phyloP scores from a whole-genome alignment of 2,797 vertebrate species.

The Anisognathus igniventris region DNA sequence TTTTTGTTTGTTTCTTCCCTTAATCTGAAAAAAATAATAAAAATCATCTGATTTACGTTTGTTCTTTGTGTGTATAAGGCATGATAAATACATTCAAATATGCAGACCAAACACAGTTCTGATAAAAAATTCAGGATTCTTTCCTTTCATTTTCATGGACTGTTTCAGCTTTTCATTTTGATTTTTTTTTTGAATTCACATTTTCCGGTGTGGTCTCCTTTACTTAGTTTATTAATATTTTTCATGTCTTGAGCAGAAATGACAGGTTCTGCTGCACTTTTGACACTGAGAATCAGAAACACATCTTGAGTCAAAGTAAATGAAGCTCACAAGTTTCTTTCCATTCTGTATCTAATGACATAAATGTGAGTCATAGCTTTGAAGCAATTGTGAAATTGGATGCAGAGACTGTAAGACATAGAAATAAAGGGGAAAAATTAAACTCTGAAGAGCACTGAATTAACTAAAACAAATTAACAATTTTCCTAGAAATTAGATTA shows the following conservation, averaged over 20 bases:
- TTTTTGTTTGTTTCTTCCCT: constrained; percentile 19
- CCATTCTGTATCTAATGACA: not conserved
- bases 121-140: constrained; percentile 54
- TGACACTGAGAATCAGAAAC: not conserved
- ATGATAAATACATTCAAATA: constrained; percentile 31
- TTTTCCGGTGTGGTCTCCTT: not conserved
- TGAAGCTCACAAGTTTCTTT: not conserved
- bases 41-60: constrained; percentile 18
- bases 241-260: not conserved
- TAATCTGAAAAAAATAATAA: constrained; percentile 12
- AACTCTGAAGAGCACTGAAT: not conserved
- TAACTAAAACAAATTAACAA: not conserved
- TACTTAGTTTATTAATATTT: not conserved
- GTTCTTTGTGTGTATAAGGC: not conserved
- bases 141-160: constrained; percentile 26
- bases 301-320: not conserved
- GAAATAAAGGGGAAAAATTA: not conserved
- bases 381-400: not conserved
- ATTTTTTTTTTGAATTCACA: not conserved
- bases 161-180: not conserved
- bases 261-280: not conserved
- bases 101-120: constrained; percentile 4
- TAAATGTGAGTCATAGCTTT: not conserved
- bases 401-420: not conserved
- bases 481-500: not conserved